Conservation (phyloP, 2,113 vertebrate genomes). For the Cricetomys ansorgei region DNA sequence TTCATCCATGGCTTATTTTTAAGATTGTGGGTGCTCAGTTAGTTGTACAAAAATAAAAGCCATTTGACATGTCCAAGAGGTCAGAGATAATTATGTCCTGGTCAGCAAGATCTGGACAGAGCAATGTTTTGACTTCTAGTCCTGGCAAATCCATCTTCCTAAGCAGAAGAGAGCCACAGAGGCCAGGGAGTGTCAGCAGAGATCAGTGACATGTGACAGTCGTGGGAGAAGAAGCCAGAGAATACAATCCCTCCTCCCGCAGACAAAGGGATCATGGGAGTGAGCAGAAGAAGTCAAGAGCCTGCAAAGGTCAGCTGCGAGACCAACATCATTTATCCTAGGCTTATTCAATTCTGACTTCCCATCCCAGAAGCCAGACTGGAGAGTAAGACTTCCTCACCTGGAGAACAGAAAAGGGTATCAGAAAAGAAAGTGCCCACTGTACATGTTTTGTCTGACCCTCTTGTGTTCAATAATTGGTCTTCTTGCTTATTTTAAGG, state of each 20-base stretch:
- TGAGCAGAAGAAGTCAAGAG: no score
- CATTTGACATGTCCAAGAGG: not conserved
- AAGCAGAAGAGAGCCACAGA: conserved; percentile 5
- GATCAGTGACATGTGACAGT: not conserved
- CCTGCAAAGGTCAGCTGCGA: not conserved
- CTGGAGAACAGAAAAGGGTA: not conserved
- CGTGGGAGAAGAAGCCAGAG: not conserved
- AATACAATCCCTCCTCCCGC: fast-evolving
- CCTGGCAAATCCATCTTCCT: conserved; percentile 3
- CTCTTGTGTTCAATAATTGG: not conserved
- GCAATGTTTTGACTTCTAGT: conserved; percentile 63
- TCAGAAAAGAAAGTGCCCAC: not conserved
- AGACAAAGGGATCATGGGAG: not conserved
- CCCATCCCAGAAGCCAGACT: not conserved
- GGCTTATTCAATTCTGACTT: not conserved
- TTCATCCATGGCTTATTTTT: conserved; percentile 6
- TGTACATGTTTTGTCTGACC: not conserved
- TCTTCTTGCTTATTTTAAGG: not conserved
- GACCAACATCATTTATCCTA: fast-evolving
- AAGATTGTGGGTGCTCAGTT: not conserved
- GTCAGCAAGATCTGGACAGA: conserved; percentile 32
- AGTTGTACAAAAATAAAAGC: conserved; percentile 37
- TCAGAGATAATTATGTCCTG: conserved; percentile 56
- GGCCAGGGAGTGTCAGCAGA: not conserved
- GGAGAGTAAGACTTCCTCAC: not conserved